phyloP scores from a whole-genome alignment of 2,797 vertebrate genomes.

The Pseudomugil tenellus region DNA sequence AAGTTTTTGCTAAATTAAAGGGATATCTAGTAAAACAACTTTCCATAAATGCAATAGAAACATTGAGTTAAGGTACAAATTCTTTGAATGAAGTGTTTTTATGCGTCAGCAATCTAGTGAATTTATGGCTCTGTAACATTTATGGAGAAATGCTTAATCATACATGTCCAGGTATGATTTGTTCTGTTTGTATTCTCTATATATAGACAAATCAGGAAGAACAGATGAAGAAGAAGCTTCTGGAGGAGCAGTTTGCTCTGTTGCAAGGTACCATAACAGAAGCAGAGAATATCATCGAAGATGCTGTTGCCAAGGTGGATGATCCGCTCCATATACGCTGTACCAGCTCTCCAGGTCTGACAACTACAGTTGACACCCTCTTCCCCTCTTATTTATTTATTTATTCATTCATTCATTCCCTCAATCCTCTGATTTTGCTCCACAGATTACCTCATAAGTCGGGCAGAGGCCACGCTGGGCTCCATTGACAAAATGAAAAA shows the following conservation, averaged over 20 bases:
- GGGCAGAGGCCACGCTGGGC: conserved; percentile 88
- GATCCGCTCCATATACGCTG: conserved; percentile 94
- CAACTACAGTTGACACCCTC: neutral
- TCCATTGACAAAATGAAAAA: conserved; percentile 86
- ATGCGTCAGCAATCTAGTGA: neutral
- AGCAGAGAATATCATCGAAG: conserved; percentile 89
- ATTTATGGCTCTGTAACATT: neutral
- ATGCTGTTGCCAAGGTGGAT: conserved; percentile 89
- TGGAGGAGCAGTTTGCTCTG: conserved; percentile 91
- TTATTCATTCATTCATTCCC: neutral
- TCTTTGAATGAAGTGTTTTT: neutral
- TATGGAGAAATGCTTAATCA: neutral
- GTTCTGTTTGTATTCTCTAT: neutral
- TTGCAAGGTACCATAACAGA: conserved; percentile 87
- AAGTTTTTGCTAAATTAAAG: neutral
- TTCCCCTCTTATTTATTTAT: neutral
- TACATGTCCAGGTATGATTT: neutral
- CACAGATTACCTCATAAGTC: conserved; percentile 93
- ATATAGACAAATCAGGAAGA: conserved; percentile 85
- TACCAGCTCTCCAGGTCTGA: conserved; percentile 93
- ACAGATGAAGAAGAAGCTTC: conserved; percentile 87
- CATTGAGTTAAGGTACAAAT: neutral
- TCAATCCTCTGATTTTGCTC: conserved; percentile 15
- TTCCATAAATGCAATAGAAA: neutral
- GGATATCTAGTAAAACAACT: neutral